Evolutionary conservation across 2,113 vertebrate genomes (phyloP), one percentile per base, ranked within the genome.

Genomic region (Turnix velox): DNA sequence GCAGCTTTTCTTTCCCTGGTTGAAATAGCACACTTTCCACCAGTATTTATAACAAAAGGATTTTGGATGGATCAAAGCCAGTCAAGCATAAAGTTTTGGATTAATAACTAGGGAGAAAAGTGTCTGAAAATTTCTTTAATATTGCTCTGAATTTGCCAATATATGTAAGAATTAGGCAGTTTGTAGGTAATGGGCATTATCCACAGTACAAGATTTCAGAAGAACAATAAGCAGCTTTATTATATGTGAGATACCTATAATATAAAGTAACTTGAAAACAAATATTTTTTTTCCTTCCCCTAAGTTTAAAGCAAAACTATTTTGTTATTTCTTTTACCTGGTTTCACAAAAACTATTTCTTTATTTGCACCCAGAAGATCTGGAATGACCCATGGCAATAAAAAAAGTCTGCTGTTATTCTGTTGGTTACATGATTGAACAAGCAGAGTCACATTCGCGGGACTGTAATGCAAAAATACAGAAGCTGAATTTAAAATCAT

Each of bases 211-310:
- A 66, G 87, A 37, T 45, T 71, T 31, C 37, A 91, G 27, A 89
- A n/a, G 31, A 82, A 59, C 46, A 62, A 59, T 20, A 54, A 85
- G 24, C 82, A 84, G 35, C 12, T 37, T 71, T 84, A 69, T n/a
- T 55, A 23, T 18, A 37, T 39, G 10, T 28, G 35, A 62, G 35
- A 86, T 12, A 55, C 3, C 28, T 20, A 16, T 5, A 59, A 63
- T 42, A 75, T 7, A 43, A 82, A 62, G 18, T 22, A 73, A 54
- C 12, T 23, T 49, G 10, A 71, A 16, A 90, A 87, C 3, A 63
- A 67, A 79, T 30, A 49, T 27, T 20, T 19, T 75, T 40, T 9
- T 18, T 0, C 0, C 1, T 2, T 5, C 6, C 1, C 0, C 20
- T 2, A 54, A 39, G 7, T 40, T 74, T 49, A 73, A 14, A 73